Evolutionary conservation across 1,140 invertebrate genomes (phyloP), one percentile per base, ranked within the genome.

Genomic region (Dolichoris vasculosae): DNA sequence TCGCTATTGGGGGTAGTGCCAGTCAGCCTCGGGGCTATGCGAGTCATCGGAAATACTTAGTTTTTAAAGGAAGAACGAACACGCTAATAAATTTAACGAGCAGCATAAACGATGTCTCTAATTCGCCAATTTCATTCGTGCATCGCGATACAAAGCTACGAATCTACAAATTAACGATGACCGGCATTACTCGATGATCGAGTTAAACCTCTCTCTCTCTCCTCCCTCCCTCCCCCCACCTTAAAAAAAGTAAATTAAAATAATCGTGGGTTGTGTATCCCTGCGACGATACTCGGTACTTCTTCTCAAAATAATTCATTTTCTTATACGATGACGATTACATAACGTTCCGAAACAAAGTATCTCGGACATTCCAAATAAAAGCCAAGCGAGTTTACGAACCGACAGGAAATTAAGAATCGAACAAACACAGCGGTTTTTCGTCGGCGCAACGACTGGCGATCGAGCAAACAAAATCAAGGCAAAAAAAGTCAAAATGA

Each of bases 361-460:
- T 46, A 23, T 13, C 26, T 76, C 35, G 43, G 71, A 83, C 71
- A 76, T 38, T 73, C 69, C 38, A 71, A 71, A 67, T 76, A 75
- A 75, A n/a, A 43, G 35, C 1, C 0, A 2, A 13, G 4, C 6
- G 30, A 23, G 30, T 35, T 38, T 46, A 35, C 32, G 46, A 80
- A 64, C 69, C 51, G 55, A 83, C 73, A 83, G 82, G 82, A 83
- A 83, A 83, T 83, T 83, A 77, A 83, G 73, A 83, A 59, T 77
- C 30, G 48, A 83, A 75, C 51, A 76, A 40, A 38, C 78, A 20
- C 35, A 48, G 11, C 35, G 46, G 78, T 80, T 80, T 80, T 63
- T 40, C 35, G 30, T 2, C 35, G 46, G 30, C 8, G 7, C 76
- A 40, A 38, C 9, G 26, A 46, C n/a, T 30, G 55, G 7, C 38